Conservation (phyloP, 1,140 invertebrate genomes). For the Tetragnatha versicolor region DNA sequence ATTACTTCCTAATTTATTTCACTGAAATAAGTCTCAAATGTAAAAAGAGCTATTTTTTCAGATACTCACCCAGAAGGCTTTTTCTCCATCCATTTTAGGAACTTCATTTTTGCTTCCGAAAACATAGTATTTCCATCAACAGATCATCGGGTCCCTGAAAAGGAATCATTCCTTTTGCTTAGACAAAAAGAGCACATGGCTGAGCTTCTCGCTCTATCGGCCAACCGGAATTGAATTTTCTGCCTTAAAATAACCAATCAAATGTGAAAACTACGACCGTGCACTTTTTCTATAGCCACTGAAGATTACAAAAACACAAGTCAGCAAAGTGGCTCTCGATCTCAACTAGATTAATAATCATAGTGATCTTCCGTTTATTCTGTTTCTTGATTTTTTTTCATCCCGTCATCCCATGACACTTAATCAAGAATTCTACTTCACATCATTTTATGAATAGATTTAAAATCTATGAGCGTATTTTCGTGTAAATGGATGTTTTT, state of each 20-base stretch:
- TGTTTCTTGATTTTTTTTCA: too few species aligned
- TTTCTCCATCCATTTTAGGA: conserved; percentile 38
- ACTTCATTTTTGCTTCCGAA: conserved; percentile 32
- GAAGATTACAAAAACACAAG: neutral
- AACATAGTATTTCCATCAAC: conserved; percentile 17
- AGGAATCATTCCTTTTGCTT: neutral
- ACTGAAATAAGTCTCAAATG: neutral
- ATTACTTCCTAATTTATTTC: neutral
- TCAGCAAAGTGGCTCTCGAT: too few species aligned
- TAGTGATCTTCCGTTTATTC: too few species aligned
- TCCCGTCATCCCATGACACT: too few species aligned
- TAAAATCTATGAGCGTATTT: too few species aligned
- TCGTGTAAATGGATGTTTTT: too few species aligned
- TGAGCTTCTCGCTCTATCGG: neutral
- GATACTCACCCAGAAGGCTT: too few species aligned
- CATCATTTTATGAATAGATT: too few species aligned
- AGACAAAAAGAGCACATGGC: neutral
- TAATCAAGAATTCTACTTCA: too few species aligned
- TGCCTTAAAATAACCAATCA: neutral
- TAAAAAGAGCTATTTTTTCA: too few species aligned
- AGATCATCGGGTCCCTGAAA: neutral
- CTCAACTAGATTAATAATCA: too few species aligned
- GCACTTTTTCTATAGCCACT: neutral
- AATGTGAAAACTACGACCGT: neutral
- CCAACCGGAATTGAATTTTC: neutral